Evolutionary conservation across 1,140 invertebrate species (phyloP), one percentile per base, ranked within the genome.

Genomic region (Panulirus ornatus): DNA sequence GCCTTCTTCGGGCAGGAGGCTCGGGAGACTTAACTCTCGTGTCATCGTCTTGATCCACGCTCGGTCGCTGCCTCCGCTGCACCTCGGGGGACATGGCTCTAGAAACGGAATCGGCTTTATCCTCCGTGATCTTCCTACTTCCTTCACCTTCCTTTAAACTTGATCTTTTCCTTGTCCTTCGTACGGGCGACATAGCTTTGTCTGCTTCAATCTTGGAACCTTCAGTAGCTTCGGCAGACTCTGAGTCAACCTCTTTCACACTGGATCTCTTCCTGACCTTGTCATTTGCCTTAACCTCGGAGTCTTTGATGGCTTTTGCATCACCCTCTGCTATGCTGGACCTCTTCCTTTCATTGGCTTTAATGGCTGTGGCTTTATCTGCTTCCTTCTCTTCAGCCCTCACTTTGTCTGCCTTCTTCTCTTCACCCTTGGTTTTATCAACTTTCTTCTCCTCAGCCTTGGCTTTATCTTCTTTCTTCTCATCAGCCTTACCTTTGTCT

Each of bases 111-210:
- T n/a, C n/a, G n/a, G n/a, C n/a, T n/a, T n/a, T n/a, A n/a, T n/a
- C n/a, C n/a, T n/a, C n/a, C n/a, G n/a, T n/a, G n/a, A n/a, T n/a
- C n/a, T n/a, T n/a, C n/a, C n/a, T n/a, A n/a, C n/a, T n/a, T n/a
- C n/a, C n/a, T n/a, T 86, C 84, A 16, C 40, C 71, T 5, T 88
- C 85, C 42, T 47, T 88, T 19, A 81, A 9, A 66, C 85, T 88
- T 0, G 85, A 88, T n/a, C 76, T 75, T 38, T 81, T 82, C 44
- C 78, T 82, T 40, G 40, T 40, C 19, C 22, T 71, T 0, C 54
- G 73, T 63, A 58, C 85, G 22, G 76, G 75, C 0, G 86, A 78
- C 63, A 81, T 79, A 8, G 86, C 42, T 54, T 51, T 19, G 8
- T 54, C 63, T 73, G 71, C 87, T 44, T 83, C 76, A 9, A 36